A percentile compares a stretch with the other conserved stretches of the same genome.
These are phyloP conservation scores for Lophotriccus pileatus DNA, from an alignment of 2,797 vertebrate genomes.

Conservation along the genomic window DNA sequence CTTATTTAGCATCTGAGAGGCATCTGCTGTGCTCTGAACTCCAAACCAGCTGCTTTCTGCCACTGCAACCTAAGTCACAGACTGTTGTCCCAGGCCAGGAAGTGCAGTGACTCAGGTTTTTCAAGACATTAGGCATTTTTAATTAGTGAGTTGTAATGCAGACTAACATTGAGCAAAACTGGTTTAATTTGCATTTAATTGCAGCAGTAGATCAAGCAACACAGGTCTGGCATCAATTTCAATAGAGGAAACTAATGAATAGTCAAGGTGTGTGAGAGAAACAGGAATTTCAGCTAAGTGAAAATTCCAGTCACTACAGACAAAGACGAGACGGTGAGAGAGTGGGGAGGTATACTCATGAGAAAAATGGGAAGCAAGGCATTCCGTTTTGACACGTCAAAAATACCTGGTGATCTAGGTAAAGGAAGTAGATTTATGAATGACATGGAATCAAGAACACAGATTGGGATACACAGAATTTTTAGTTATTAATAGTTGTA, in stretches of 20 bases:
- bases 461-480: not conserved
- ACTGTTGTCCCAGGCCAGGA: not conserved
- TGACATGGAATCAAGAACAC: not conserved
- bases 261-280: conserved; percentile 30
- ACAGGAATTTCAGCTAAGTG: conserved; percentile 57
- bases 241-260: conserved; percentile 45
- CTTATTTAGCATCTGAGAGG: not conserved
- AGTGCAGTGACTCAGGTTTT: conserved; percentile 52
- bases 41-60: not conserved
- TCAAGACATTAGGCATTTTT: conserved; percentile 28
- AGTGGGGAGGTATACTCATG: not conserved
- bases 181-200: conserved; percentile 65
- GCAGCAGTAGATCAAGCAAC: conserved; percentile 56
- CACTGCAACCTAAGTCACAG: not conserved
- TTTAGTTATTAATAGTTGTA: not conserved
- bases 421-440: not conserved
- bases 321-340: not conserved
- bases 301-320: conserved; percentile 23
- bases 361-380: not conserved
- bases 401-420: not conserved
- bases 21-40: not conserved
- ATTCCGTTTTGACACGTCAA: conserved; percentile 2
- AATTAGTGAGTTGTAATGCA: conserved; percentile 19
- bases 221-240: conserved; percentile 54
- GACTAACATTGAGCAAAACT: conserved; percentile 37